phyloP scores from a whole-genome alignment of 2,888 invertebrate species.

The Iphiclides podalirius region DNA sequence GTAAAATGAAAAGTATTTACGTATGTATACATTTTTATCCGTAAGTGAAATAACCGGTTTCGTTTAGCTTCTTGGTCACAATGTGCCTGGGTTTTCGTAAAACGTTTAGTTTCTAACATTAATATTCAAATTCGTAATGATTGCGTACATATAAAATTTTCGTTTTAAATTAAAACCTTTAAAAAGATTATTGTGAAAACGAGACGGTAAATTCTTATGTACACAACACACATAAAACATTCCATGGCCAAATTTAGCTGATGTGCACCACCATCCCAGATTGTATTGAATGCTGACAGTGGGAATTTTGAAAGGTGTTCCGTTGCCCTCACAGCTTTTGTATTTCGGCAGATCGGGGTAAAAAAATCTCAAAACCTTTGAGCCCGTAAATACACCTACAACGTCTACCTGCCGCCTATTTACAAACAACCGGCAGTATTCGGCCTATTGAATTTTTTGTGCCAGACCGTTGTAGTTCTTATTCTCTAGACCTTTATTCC shows the following conservation, averaged over 20 bases:
- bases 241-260: conserved; percentile 12
- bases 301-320: conserved; percentile 72
- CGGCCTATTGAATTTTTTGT: conserved; percentile 51
- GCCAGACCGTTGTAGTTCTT: conserved; percentile 39
- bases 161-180: too few relatives aligned
- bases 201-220: too few relatives aligned
- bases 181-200: too few relatives aligned
- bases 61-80: neutral
- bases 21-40: neutral
- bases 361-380: conserved; percentile 52
- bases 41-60: neutral
- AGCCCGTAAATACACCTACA: conserved; percentile 71
- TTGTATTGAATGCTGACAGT: conserved; percentile 37
- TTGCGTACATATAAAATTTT: too few relatives aligned
- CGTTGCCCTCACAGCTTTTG: conserved; percentile 41
- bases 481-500: conserved; percentile 63
- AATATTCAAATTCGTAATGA: neutral
- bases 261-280: conserved; percentile 10
- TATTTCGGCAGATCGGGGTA: conserved; percentile 34
- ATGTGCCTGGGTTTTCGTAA: too few relatives aligned
- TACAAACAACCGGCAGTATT: conserved; percentile 67
- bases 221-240: too few relatives aligned
- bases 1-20: conserved; percentile 9
- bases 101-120: too few relatives aligned
- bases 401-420: conserved; percentile 74